Conservation (phyloP, 1,140 invertebrate genomes). For the Pseudomyrmex cubaensis region DNA sequence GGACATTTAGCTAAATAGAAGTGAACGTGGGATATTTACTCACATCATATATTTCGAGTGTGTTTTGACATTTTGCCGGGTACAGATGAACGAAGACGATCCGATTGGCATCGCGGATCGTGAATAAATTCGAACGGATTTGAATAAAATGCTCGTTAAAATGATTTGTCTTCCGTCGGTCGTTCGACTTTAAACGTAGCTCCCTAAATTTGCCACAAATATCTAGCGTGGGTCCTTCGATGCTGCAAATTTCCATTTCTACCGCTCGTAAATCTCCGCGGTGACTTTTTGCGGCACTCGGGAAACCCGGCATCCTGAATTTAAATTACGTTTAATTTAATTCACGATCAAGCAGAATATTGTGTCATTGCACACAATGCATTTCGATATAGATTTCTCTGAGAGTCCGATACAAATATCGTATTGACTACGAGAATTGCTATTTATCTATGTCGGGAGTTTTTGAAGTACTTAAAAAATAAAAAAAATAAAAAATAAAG, state of each 20-base stretch:
- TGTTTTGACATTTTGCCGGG: slow-evolving; percentile 35
- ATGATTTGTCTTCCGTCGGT: slow-evolving; percentile 36
- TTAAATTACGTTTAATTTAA: slow-evolving; percentile 49
- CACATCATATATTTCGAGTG: not conserved
- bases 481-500: not conserved
- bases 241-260: slow-evolving; percentile 29
- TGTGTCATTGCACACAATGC: not conserved
- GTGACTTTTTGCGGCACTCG: slow-evolving; percentile 39
- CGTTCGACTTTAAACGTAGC: slow-evolving; percentile 36
- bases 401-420: slow-evolving; percentile 5
- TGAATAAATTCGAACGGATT: slow-evolving; percentile 23
- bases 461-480: not conserved
- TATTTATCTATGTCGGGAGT: not conserved
- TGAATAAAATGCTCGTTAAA: slow-evolving; percentile 53
- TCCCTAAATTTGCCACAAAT: slow-evolving; percentile 19
- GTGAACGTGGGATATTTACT: not conserved
- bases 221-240: slow-evolving; percentile 9
- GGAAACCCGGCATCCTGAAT: slow-evolving; percentile 38
- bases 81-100: slow-evolving; percentile 19
- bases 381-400: not conserved
- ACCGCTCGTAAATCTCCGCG: slow-evolving; percentile 37
- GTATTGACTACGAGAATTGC: not conserved
- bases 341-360: slow-evolving; percentile 24
- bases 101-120: slow-evolving; percentile 17
- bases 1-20: too few relatives aligned